Conservation (phyloP, 2,888 invertebrate species). For the Chesias legatella region DNA sequence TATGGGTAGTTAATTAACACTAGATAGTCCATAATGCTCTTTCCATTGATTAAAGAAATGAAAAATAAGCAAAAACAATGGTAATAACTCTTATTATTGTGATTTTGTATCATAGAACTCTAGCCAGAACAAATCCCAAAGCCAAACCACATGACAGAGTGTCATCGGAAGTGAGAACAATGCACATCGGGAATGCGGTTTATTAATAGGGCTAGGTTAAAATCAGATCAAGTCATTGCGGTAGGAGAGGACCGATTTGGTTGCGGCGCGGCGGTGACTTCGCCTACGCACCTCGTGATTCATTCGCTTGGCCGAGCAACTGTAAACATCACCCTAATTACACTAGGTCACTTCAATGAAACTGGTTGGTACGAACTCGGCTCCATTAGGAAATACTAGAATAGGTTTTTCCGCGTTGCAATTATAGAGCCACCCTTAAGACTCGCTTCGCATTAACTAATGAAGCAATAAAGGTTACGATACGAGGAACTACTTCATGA, state of each 20-base stretch:
- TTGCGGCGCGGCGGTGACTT: slow-evolving; percentile 46
- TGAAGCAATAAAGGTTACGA: slow-evolving; percentile 1
- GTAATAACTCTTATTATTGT: no score
- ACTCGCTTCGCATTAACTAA: neutral
- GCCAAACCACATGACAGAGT: slow-evolving; percentile 10
- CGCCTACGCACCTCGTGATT: slow-evolving; percentile 70
- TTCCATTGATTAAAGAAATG: no score
- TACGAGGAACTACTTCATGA: neutral
- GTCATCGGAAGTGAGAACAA: slow-evolving; percentile 20
- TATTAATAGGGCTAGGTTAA: slow-evolving; percentile 52
- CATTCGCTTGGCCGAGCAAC: slow-evolving; percentile 65
- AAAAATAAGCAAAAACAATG: no score
- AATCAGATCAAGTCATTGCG: slow-evolving; percentile 50
- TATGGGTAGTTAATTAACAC: no score
- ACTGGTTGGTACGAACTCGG: slow-evolving; percentile 29
- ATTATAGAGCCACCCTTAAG: no score
- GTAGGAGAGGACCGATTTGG: slow-evolving; percentile 63
- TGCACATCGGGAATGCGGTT: slow-evolving; percentile 25
- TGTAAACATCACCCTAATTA: slow-evolving; percentile 73
- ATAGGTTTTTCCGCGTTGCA: no score
- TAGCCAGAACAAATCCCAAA: slow-evolving; percentile 4
- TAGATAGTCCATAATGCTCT: no score
- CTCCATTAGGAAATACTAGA: neutral
- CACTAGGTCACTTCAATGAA: slow-evolving; percentile 45
- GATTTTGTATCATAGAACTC: neutral